Base-by-base conservation (phyloP, 1,140 invertebrate species). In the Pectinophora gossypiella region DNA sequence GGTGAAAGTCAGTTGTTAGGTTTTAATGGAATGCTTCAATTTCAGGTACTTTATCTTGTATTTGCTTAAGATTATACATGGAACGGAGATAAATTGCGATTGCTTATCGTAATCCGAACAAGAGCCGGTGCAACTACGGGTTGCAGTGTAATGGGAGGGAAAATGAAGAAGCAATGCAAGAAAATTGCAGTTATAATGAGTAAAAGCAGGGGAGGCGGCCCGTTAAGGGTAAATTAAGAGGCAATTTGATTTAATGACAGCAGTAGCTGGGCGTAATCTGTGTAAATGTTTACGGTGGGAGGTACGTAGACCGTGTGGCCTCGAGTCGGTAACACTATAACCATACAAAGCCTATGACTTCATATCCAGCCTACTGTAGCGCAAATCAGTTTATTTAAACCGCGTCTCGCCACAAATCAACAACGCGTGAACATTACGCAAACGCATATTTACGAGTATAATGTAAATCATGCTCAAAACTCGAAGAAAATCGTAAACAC, bases 1-100 rank as follows among this genome's bases (percentile, higher is more conserved):
- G 72, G 79, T 76, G 77, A 85, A 83, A 83, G 73, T 77, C 52
- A 49, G 46, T 38, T 44, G 23, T 23, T 45, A 44, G 21, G 38
- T 23, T 27, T 55, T 45, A 50, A 49, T 50, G 27, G 32, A 42
- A 43, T 45, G 16, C 38, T 42, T 48, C 36, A 5, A 40, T 22
- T 45, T 48, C 36, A 12, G 32, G 15, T 19, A 52, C n/a, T 19
- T 58, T 44, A 53, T 58, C 40, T 38, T 43, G 56, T 56, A 52
- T 49, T 58, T 53, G 56, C n/a, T 15, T 13, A 57, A 53, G 52
- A 60, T 60, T 56, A 61, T 42, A 54, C 48, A 62, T 59, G 60
- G 61, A 66, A 68, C 54, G 68, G 73, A 64, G 68, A 68, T 69
- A 64, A 68, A 68, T 68, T 69, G 62, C 63, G 62, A 40, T 27